Percentiles rank a stretch among this genome's conserved stretches.
phyloP scores from a whole-genome alignment of 2,888 invertebrate species.

The Carpatolechia fugitivella region DNA sequence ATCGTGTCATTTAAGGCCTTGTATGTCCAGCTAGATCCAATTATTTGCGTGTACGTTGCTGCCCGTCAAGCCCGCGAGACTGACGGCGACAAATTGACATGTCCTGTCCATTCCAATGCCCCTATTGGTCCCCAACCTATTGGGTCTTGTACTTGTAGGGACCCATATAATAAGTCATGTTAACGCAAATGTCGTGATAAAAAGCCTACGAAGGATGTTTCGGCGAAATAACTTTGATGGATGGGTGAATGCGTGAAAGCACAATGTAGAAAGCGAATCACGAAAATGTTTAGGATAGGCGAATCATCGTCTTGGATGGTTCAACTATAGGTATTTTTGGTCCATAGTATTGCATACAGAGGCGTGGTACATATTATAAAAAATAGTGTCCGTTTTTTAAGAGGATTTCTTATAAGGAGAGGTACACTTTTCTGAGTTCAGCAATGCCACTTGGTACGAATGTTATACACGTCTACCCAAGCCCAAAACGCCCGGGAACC shows the following conservation, averaged over 20 bases:
- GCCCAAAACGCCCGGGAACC: too few relatives aligned
- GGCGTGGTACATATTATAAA: too few relatives aligned
- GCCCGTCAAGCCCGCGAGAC: constrained; percentile 17
- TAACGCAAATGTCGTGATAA: background rate
- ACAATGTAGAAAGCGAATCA: too few relatives aligned
- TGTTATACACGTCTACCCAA: too few relatives aligned
- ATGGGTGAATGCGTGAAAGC: background rate
- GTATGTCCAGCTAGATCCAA: background rate
- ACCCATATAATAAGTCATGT: constrained; percentile 1
- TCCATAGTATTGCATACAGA: too few relatives aligned
- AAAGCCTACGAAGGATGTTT: background rate
- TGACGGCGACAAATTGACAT: constrained; percentile 43
- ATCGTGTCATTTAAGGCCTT: background rate
- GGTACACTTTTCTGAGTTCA: too few relatives aligned
- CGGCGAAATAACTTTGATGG: background rate
- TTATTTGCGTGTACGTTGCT: background rate
- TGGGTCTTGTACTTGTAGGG: background rate
- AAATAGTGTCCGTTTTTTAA: too few relatives aligned
- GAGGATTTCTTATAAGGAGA: too few relatives aligned
- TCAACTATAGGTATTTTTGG: too few relatives aligned
- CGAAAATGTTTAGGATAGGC: too few relatives aligned
- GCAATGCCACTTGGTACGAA: too few relatives aligned
- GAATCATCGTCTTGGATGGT: too few relatives aligned
- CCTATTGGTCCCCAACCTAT: background rate
- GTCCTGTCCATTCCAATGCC: constrained; percentile 36